Conservation (phyloP, 2,797 vertebrate species). For the Notamacropus eugenii region DNA sequence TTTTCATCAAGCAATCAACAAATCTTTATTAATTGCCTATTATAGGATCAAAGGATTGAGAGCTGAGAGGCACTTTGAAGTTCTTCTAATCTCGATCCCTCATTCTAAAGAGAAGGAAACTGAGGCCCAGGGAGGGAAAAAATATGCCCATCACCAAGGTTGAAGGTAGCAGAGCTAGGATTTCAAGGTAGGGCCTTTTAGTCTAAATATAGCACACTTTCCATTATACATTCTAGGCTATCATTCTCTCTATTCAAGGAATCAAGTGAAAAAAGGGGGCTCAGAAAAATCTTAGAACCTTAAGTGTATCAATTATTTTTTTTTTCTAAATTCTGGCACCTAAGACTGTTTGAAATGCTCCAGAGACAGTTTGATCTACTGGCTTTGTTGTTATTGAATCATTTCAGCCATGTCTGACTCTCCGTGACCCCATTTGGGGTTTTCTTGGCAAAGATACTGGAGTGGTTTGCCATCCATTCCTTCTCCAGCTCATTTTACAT, state of each 20-base stretch:
- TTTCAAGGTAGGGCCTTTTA: background rate
- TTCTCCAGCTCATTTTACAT: too few species aligned
- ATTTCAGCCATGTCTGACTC: background rate
- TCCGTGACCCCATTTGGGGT: too few species aligned
- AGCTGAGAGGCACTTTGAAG: background rate
- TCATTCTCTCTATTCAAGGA: background rate
- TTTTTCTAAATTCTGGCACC: background rate
- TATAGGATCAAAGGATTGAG: background rate
- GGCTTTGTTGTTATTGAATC: background rate
- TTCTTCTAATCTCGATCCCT: background rate
- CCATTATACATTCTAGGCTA: background rate
- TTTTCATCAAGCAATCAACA: background rate
- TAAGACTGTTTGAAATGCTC: background rate
- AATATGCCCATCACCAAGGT: background rate
- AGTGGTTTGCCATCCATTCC: too few species aligned
- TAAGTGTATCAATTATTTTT: background rate
- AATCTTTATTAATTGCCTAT: background rate
- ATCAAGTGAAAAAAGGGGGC: background rate
- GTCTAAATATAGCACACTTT: conserved; percentile 2
- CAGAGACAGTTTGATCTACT: background rate
- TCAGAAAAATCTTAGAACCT: background rate
- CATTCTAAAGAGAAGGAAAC: conserved; percentile 34
- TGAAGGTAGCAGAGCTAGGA: background rate
- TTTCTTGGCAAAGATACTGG: too few species aligned
- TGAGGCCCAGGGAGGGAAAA: background rate